Base-by-base conservation (phyloP, 35 echinoderm and acorn worm genomes). In the Lytechinus pictus region DNA sequence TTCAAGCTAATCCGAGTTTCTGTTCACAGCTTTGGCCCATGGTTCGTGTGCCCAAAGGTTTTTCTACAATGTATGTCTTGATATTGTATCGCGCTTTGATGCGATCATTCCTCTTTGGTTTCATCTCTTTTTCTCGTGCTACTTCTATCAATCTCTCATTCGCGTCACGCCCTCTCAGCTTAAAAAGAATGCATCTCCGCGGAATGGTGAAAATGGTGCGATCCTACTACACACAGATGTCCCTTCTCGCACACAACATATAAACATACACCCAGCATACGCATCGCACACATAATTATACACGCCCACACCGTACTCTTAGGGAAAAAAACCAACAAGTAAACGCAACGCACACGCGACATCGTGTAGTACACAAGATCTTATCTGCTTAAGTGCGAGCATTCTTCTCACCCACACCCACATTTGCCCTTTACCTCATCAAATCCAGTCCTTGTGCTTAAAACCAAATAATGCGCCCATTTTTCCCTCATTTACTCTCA, bases 151-250 rank as follows among this genome's bases (percentile, higher is more conserved):
- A 79, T 79, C 66, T 79, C 16, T 79, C 66, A 79, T 16, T 79
- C 21, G 66, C n/a, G 66, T 79, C 66, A 79, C 66, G 66, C 66
- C 66, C 66, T 79, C 66, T 79, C 66, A 24, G 66, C 66, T n/a
- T 79, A 79, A 79, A n/a, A n/a, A 79, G 66, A 79, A 79, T 79
- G 66, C 19, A 79, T 79, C 66, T 79, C 66, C 66, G 66, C 66
- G 7, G 16, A n/a, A 7, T 79, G 66, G 19, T 79, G 66, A 79
- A 44, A 71, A 79, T 79, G 66, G 3, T 54, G 52, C 87, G 52
- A 44, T 52, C 2, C 33, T 44, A 33, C 88, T 90, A 90, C 9
- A 90, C 88, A 90, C 29, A 90, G 28, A 90, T 3, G 7, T 52
- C 33, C 88, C 16, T 44, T 14, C 88, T 10, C 88, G 16, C 88